These are phyloP conservation scores for Bembecia ichneumoniformis DNA, from an alignment of 2,888 invertebrate genomes.

Conservation along the genomic window DNA sequence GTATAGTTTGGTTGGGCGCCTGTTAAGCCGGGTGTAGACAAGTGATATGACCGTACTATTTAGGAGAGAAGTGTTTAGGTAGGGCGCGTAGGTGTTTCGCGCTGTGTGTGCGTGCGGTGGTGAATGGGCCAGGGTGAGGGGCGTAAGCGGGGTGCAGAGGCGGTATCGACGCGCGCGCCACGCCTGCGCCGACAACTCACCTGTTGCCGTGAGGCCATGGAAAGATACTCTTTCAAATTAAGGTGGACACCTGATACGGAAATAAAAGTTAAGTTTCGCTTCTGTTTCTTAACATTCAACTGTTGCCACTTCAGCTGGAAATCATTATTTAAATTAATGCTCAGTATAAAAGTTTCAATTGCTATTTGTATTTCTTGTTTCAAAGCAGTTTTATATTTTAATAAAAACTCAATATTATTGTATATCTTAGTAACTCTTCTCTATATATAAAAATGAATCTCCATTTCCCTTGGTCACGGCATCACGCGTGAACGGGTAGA, in stretches of 20 bases:
- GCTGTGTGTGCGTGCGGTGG: constrained; percentile 13
- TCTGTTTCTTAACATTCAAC: neutral
- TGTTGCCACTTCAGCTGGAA: neutral
- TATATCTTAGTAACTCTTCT: no score
- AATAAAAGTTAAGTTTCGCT: constrained; percentile 47
- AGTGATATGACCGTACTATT: neutral
- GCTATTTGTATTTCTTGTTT: neutral
- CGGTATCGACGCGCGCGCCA: constrained; percentile 62
- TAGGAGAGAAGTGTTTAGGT: neutral
- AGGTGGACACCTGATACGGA: constrained; percentile 61
- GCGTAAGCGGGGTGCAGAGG: constrained; percentile 24
- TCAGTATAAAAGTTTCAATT: neutral
- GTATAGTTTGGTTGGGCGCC: no score
- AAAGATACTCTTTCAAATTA: constrained; percentile 68
- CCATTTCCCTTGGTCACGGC: no score
- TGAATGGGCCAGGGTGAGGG: constrained; percentile 58
- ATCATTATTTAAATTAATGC: no score
- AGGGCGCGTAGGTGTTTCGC: constrained; percentile 8
- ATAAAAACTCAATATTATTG: neutral
- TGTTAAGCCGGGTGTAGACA: neutral
- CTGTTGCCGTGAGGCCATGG: constrained; percentile 65
- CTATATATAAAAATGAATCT: no score
- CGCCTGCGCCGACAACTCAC: constrained; percentile 60
- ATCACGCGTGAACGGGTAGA: no score
- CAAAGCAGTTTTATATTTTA: neutral